Base-by-base conservation (phyloP, 2,113 vertebrate species). In the Abramis brama region DNA sequence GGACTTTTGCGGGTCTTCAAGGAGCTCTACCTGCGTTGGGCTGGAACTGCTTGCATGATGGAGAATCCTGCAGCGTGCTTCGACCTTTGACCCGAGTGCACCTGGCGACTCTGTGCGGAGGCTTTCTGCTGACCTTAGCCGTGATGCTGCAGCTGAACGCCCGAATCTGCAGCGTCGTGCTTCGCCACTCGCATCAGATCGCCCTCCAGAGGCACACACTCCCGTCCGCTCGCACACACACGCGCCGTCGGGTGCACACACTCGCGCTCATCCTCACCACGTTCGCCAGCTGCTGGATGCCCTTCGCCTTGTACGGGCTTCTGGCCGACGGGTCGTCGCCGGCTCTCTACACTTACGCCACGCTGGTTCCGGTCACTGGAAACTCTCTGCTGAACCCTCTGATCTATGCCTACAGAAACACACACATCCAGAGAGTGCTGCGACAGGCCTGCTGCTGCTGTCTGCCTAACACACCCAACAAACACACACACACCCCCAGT, bases 371-470 rank as follows among this genome's bases (percentile, higher is more conserved):
- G 0, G 97, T 97, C 39, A 95, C 97, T n/a, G 97, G 95, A 84
- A 97, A 96, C 93, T 98, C 97, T 60, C 91, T 98, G 94, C 94
- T 99, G 86, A 99, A 99, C 89, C 98, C 97, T 0, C 85, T 98
- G 57, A 97, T 99, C 86, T 99, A 99, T 25, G 97, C 97, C 90
- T 97, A 97, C 93, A 93, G 97, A 84, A 97, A 98, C 93, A 97
- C 96, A 87, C 97, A 99, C 77, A 96, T 99, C 89, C 97, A 97
- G 91, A 97, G 95, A 70, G 96, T 97, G 82, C 94, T 99, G 86
- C 94, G 97, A 91, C 91, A 96, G 6, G 91, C 94, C 68, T 97
- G 96, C 91, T 98, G 97, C 78, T 96, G 95, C 76, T 93, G 96
- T 88, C 89, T 90, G 33, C 94, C 94, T 86, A 88, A 92, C 89